These are phyloP conservation scores for Dicrurus megarhynchus DNA, from an alignment of 2,113 vertebrate species.

Conservation along the genomic window DNA sequence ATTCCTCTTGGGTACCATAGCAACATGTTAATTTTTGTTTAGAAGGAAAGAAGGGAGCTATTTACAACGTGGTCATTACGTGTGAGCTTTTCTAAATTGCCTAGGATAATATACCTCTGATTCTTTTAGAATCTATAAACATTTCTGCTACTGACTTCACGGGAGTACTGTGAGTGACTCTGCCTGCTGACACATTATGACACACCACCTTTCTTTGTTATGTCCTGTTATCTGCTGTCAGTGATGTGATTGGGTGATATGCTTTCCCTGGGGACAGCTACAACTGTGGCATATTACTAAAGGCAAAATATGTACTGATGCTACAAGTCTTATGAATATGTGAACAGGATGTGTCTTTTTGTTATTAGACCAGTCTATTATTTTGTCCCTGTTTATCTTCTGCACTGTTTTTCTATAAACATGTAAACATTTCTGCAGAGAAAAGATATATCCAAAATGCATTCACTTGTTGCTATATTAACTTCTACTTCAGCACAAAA, in stretches of 20 bases:
- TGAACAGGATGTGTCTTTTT: not conserved
- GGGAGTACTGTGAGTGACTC: not conserved
- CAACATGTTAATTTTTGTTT: constrained; percentile 20
- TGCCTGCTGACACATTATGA: not conserved
- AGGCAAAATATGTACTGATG: not conserved
- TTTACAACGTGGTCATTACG: not conserved
- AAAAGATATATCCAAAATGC: not conserved
- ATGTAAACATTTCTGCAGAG: not conserved
- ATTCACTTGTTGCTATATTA: not conserved
- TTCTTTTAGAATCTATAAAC: not conserved
- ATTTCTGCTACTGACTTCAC: not conserved
- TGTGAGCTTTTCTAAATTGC: not conserved
- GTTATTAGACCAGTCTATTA: not conserved
- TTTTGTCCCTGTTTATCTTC: not conserved
- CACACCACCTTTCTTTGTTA: not conserved
- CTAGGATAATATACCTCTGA: not conserved
- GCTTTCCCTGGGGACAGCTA: not conserved
- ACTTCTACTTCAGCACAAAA: constrained; percentile 20
- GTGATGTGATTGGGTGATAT: not conserved
- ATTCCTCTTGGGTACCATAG: not conserved
- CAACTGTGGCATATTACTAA: not conserved
- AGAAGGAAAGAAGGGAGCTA: not conserved
- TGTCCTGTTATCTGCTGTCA: not conserved
- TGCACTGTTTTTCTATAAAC: not conserved
- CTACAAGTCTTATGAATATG: not conserved